Evolutionary conservation across 2,797 vertebrate genomes (phyloP).

Genomic region (Danio jaintianensis): DNA sequence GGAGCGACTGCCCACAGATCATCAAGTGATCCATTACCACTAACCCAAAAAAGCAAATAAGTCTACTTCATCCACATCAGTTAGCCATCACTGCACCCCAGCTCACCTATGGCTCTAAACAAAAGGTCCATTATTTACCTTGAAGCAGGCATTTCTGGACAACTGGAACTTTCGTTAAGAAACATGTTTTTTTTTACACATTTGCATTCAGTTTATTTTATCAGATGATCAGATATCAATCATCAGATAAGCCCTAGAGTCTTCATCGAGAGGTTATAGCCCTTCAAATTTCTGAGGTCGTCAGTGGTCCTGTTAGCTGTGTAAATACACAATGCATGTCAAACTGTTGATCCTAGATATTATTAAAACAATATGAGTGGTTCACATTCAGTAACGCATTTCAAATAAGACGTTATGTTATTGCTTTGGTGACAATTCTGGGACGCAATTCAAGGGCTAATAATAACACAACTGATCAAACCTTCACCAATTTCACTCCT

Average conservation of each 20-base stretch:
- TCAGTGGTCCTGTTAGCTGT: constrained; percentile 58
- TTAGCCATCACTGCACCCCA: constrained; percentile 23
- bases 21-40: constrained; percentile 86
- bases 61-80: constrained; percentile 39
- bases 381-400: constrained; percentile 48
- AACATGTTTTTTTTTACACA: neutral
- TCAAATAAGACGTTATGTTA: constrained; percentile 16
- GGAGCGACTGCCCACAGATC: constrained; percentile 99
- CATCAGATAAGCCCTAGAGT: constrained; percentile 16
- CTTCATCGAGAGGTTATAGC: constrained; percentile 9
- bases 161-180: constrained; percentile 5
- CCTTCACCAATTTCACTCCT: constrained; percentile 52
- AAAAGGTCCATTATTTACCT: constrained; percentile 15
- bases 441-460: constrained; percentile 80
- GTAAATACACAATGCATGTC: constrained; percentile 67
- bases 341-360: constrained; percentile 33
- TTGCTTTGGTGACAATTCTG: constrained; percentile 65
- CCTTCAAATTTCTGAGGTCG: constrained; percentile 63
- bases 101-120: constrained; percentile 8
- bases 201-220: neutral
- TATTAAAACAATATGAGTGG: constrained; percentile 51
- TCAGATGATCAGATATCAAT: constrained; percentile 9
- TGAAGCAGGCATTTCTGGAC: constrained; percentile 17
- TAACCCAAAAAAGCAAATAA: constrained; percentile 42
- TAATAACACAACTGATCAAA: constrained; percentile 61